A percentile compares a stretch with the other conserved stretches of the same genome.
Evolutionary conservation across 2,888 invertebrate species (phyloP).

Genomic region (Clitarchus hookeri): DNA sequence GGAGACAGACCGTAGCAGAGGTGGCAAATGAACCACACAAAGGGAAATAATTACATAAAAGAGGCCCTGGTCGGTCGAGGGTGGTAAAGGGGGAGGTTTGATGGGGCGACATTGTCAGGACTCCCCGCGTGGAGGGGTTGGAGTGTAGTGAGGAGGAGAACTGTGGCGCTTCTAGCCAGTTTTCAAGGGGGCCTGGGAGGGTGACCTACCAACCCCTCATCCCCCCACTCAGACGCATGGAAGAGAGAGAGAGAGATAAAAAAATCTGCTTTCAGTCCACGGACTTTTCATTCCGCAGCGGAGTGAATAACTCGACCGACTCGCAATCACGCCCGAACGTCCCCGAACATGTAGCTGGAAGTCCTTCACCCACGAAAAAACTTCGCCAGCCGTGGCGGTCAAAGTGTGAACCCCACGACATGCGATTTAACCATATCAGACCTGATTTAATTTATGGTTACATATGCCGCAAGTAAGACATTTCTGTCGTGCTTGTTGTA

Average conservation of each 20-base stretch:
- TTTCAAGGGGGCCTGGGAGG: not conserved
- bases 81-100: not conserved
- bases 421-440: no score
- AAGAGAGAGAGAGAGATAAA: not conserved
- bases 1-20: not conserved
- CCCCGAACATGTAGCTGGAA: not conserved
- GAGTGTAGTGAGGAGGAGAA: no score
- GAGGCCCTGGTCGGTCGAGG: not conserved
- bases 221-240: not conserved
- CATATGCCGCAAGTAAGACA: no score
- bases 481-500: no score
- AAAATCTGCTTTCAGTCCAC: not conserved
- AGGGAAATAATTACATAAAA: conserved; percentile 26
- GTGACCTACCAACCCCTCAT: not conserved
- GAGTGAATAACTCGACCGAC: not conserved
- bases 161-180: not conserved
- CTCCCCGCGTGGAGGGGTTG: not conserved
- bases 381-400: no score
- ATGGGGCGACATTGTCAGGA: conserved; percentile 4
- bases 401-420: no score
- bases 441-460: no score
- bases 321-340: not conserved
- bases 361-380: not conserved
- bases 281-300: not conserved
- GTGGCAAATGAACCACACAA: conserved; percentile 27